These are phyloP conservation scores for Porites cylindrica DNA, from an alignment of 92 coral and sea anemone species.

Conservation along the genomic window DNA sequence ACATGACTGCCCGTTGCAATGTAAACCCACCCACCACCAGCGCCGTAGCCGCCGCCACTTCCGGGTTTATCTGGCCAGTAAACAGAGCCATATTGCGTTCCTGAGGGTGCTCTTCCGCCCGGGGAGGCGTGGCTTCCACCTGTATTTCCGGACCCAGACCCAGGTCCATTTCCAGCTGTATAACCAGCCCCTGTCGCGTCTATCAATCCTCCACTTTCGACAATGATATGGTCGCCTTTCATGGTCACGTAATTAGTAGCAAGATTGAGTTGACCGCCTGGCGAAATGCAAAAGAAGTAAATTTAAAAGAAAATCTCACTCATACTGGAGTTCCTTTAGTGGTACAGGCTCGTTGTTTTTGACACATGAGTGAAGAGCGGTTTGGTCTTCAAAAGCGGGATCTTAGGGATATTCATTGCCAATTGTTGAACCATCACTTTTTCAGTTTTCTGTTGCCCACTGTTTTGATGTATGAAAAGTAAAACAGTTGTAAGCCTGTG, in stretches of 20 bases:
- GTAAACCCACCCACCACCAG: conserved; percentile 97
- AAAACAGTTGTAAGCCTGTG: too few relatives aligned
- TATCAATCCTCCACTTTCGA: conserved; percentile 85
- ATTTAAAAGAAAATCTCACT: neutral
- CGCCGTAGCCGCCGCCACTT: conserved; percentile 95
- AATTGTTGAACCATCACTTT: too few relatives aligned
- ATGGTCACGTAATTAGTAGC: conserved; percentile 73
- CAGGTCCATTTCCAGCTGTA: conserved; percentile 81
- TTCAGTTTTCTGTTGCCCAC: too few relatives aligned
- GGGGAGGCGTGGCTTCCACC: conserved; percentile 94
- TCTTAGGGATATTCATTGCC: too few relatives aligned
- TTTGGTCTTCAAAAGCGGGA: too few relatives aligned
- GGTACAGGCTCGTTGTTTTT: too few relatives aligned
- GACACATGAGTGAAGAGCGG: too few relatives aligned
- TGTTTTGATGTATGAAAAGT: too few relatives aligned
- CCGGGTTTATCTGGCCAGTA: conserved; percentile 89
- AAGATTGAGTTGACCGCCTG: conserved; percentile 81
- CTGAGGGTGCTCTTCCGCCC: conserved; percentile 76
- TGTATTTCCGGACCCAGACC: conserved; percentile 67
- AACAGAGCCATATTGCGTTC: conserved; percentile 85
- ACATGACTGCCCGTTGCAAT: conserved; percentile 73
- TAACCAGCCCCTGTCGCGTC: conserved; percentile 89
- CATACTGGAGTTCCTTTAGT: too few relatives aligned
- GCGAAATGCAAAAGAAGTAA: neutral
- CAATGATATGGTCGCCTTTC: conserved; percentile 70